phyloP scores from a whole-genome alignment of 2,797 vertebrate species.

The Holocentrus rufus region DNA sequence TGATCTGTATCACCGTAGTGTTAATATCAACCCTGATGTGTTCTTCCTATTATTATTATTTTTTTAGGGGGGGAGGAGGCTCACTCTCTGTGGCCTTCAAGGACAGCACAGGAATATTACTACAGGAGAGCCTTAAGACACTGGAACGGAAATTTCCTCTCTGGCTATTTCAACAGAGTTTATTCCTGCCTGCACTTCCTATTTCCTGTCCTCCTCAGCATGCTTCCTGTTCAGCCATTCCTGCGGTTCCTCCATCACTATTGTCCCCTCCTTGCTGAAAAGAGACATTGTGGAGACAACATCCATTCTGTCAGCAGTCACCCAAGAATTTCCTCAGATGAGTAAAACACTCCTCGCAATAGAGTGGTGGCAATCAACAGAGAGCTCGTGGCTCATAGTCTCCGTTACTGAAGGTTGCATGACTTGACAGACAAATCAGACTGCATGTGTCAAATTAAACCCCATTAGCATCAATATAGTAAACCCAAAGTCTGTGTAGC shows the following conservation, averaged over 20 bases:
- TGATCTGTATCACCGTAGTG: constrained; percentile 20
- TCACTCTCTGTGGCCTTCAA: constrained; percentile 39
- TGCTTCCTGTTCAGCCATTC: constrained; percentile 73
- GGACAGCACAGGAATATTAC: constrained; percentile 52
- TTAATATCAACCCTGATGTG: constrained; percentile 30
- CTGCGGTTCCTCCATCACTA: constrained; percentile 55
- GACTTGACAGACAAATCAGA: constrained; percentile 3
- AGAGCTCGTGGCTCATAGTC: constrained; percentile 5
- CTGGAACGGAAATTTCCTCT: constrained; percentile 65
- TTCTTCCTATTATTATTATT: constrained; percentile 18
- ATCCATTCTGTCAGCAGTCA: constrained; percentile 59
- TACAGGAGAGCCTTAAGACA: constrained; percentile 58
- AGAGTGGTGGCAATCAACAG: constrained; percentile 4
- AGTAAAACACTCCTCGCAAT: constrained; percentile 24
- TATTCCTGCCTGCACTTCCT: constrained; percentile 79
- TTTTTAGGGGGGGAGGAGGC: constrained; percentile 19
- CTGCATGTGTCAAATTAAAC: neutral
- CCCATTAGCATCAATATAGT: neutral
- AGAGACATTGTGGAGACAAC: constrained; percentile 54
- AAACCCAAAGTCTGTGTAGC: neutral
- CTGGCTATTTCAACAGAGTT: constrained; percentile 74
- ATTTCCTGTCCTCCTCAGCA: constrained; percentile 78
- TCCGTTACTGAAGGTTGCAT: neutral
- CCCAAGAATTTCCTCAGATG: constrained; percentile 54
- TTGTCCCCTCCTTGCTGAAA: constrained; percentile 55